Evolutionary conservation across 2,888 invertebrate genomes (phyloP), one percentile per base, ranked within the genome.

Genomic region (Koerneria pararmatus): DNA sequence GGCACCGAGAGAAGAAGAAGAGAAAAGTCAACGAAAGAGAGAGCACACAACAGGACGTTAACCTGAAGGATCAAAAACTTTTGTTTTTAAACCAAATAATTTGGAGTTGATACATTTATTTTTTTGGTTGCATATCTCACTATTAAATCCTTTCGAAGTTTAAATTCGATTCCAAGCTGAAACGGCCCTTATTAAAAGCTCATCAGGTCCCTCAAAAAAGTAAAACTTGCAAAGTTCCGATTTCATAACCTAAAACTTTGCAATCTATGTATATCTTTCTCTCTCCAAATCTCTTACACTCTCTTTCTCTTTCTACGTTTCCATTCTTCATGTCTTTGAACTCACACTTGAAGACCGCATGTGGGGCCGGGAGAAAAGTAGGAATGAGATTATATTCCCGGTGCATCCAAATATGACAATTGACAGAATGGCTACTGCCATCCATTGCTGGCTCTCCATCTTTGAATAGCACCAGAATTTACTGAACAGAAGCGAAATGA

Each of bases 1-100:
- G 81, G 81, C 29, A 82, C 69, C 31, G 77, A 72, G 37, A 80
- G 72, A 22, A 79, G 64, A 19, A 81, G 74, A 15, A 81, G 71
- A 22, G 72, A 71, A 48, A 79, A 73, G 67, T 81, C 81, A 68
- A 79, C 72, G 65, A 78, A 72, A n/a, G 78, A 74, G 31, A 81
- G 69, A 2, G 76, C 81, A 41, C 77, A 74, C 11, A 81, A 71
- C 15, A 62, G 37, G 3, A 62, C 62, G 27, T 62, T 62, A n/a
- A 62, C 62, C 62, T 62, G 48, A 60, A 46, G 1, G 29, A 46
- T 22, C 19, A 59, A 32, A 8, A 31, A 11, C 19, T 56, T 8
- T 56, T 31, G 32, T 32, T 24, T 56, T 15, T 29, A 59, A 32
- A 27, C 6, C 29, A 6, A n/a, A 32, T 32, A 29, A 54, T 54